These are phyloP conservation scores for Macrostomum lignano DNA, from an alignment of 1,140 invertebrate genomes.

Conservation along the genomic window DNA sequence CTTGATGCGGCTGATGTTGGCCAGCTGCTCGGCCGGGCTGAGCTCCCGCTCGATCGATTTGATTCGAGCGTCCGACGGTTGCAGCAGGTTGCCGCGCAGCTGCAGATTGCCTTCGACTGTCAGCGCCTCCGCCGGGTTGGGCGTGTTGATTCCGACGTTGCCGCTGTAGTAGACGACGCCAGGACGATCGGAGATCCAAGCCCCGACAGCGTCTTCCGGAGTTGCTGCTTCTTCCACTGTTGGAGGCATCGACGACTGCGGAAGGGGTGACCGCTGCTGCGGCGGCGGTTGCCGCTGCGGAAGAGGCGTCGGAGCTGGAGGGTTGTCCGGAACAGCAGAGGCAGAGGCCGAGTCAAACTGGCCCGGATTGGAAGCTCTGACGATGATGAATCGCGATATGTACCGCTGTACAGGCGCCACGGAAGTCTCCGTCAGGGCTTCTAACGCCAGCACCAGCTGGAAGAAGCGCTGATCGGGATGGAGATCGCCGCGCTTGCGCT, in stretches of 20 bases:
- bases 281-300: too few species aligned
- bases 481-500: constrained; percentile 87
- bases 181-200: not conserved
- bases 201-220: not conserved
- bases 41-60: too few species aligned
- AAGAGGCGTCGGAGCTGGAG: too few species aligned
- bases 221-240: constrained; percentile 1
- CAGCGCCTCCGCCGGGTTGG: constrained; percentile 65
- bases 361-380: constrained; percentile 81
- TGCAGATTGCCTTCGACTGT: constrained; percentile 60
- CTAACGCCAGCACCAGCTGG: constrained; percentile 56
- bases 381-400: constrained; percentile 79
- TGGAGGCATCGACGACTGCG: constrained; percentile 59
- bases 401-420: constrained; percentile 30
- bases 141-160: constrained; percentile 68
- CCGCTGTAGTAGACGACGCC: not conserved
- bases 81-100: too few species aligned
- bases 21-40: too few species aligned
- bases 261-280: constrained; percentile 55
- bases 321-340: too few species aligned
- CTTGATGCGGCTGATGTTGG: too few species aligned
- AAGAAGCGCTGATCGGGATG: constrained; percentile 93
- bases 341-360: constrained; percentile 89
- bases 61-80: too few species aligned
- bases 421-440: constrained; percentile 45